These are phyloP conservation scores for Calameuta idolon DNA, from an alignment of 2,888 invertebrate species.

Conservation along the genomic window DNA sequence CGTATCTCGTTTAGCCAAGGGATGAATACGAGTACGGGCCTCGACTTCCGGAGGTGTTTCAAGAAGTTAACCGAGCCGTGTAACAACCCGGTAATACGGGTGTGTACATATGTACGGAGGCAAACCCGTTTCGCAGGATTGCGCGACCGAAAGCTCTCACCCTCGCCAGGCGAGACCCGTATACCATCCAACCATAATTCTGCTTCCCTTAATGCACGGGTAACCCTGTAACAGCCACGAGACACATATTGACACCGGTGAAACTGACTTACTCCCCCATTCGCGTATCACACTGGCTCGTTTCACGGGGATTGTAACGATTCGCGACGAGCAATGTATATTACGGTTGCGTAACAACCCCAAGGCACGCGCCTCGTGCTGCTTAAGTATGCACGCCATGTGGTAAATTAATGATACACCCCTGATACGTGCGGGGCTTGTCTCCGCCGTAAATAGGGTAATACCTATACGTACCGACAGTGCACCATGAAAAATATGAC, in stretches of 20 bases:
- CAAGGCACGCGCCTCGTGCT: not conserved
- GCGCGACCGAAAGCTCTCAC: not conserved
- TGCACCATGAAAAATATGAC: not conserved
- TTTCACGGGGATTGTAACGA: not conserved
- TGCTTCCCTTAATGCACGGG: not conserved
- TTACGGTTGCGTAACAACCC: not conserved
- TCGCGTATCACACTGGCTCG: not conserved
- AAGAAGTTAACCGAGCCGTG: not conserved
- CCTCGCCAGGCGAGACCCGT: not conserved
- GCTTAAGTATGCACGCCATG: constrained; percentile 1
- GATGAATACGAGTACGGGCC: not conserved
- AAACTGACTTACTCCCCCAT: not conserved
- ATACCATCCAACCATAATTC: not conserved
- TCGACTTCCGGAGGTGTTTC: not conserved
- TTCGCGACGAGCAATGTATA: not conserved
- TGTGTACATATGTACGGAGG: not conserved
- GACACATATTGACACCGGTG: not conserved
- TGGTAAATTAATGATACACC: not conserved
- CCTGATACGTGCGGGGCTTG: not conserved
- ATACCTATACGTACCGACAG: not conserved
- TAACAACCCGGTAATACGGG: not conserved
- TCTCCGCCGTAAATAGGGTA: not conserved
- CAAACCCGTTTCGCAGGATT: not conserved
- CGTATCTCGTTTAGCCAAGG: not conserved
- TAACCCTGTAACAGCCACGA: not conserved